phyloP scores from a whole-genome alignment of 2,888 invertebrate genomes.

The Himalopsyche japonica region DNA sequence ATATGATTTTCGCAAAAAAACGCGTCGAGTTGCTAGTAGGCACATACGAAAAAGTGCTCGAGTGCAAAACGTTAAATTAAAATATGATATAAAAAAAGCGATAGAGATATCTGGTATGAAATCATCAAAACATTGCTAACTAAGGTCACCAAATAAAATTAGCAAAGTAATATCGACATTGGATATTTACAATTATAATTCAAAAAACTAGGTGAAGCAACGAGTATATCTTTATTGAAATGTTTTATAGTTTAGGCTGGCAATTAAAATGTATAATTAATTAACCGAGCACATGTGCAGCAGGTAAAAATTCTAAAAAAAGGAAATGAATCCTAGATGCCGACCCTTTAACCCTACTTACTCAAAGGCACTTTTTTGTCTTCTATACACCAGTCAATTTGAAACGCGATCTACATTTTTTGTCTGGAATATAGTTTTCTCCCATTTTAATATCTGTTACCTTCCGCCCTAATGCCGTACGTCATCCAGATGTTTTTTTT shows the following conservation, averaged over 20 bases:
- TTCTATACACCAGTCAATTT: neutral
- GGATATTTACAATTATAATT: too few species aligned
- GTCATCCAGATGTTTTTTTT: neutral
- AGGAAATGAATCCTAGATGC: neutral
- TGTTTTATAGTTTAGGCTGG: neutral
- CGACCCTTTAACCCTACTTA: neutral
- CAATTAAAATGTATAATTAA: neutral
- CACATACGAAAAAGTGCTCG: too few species aligned
- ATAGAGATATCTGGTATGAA: too few species aligned
- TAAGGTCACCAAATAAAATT: too few species aligned
- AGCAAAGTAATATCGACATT: too few species aligned
- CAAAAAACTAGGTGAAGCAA: too few species aligned
- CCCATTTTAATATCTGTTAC: neutral
- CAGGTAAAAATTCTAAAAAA: conserved; percentile 10
- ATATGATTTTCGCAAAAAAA: too few species aligned
- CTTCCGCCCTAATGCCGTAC: neutral
- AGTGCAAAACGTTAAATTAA: too few species aligned
- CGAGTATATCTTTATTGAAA: too few species aligned
- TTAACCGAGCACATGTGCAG: neutral
- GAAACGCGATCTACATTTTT: neutral
- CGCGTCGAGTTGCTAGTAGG: too few species aligned
- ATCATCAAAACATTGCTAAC: too few species aligned
- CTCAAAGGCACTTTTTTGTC: neutral
- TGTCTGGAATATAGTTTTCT: neutral
- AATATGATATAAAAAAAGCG: too few species aligned